A percentile compares a stretch with the other conserved stretches of the same genome.
These are phyloP conservation scores for Falco cherrug DNA, from an alignment of 2,797 vertebrate species.

Conservation along the genomic window DNA sequence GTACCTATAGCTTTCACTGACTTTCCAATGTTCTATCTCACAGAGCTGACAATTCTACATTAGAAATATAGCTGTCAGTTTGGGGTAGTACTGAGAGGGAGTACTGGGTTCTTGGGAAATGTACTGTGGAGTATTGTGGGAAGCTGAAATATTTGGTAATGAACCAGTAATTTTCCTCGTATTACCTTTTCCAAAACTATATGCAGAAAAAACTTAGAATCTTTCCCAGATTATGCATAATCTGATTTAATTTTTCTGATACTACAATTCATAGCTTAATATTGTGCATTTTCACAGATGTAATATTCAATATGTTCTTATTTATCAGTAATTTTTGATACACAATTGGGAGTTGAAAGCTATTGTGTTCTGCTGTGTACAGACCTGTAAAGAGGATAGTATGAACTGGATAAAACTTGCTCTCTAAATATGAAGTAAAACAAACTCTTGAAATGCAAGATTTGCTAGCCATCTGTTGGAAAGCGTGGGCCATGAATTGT, in stretches of 20 bases:
- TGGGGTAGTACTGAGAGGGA: not conserved
- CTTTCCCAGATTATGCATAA: not conserved
- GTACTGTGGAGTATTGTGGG: not conserved
- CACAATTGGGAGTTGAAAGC: not conserved
- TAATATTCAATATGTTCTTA: not conserved
- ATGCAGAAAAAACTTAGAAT: not conserved
- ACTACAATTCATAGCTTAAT: not conserved
- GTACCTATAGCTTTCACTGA: not conserved
- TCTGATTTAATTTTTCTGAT: not conserved
- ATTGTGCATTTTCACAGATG: not conserved
- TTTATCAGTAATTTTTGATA: not conserved
- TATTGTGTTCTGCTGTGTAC: not conserved
- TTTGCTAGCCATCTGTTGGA: not conserved
- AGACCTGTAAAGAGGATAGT: not conserved
- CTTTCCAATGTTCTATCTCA: not conserved
- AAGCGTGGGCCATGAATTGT: not conserved
- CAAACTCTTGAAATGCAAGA: not conserved
- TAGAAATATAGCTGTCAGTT: not conserved
- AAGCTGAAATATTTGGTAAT: not conserved
- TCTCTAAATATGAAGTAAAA: not conserved
- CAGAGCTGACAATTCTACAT: accelerated
- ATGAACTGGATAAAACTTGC: not conserved
- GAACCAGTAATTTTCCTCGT: not conserved
- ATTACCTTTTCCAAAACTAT: not conserved
- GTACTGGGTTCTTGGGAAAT: not conserved